Percentiles rank a stretch among this genome's conserved stretches.
phyloP scores from a whole-genome alignment of 1,140 invertebrate species.

The Amyelois transitella region DNA sequence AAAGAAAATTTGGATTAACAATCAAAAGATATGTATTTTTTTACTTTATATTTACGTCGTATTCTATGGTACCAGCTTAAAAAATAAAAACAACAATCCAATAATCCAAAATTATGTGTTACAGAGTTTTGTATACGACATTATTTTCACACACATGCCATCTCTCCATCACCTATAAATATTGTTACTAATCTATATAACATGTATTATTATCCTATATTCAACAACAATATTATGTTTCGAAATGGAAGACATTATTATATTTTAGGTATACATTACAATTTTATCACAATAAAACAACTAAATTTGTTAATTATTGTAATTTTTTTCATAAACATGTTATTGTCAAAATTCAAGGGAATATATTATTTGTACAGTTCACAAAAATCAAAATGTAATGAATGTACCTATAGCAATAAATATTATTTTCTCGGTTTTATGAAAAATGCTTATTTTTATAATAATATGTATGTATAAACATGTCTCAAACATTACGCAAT shows the following conservation, averaged over 20 bases:
- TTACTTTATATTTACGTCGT: too few species aligned
- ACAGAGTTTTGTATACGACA: too few species aligned
- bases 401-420: too few species aligned
- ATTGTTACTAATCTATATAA: conserved; percentile 29
- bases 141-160: neutral
- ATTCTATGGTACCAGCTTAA: too few species aligned
- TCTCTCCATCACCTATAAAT: neutral
- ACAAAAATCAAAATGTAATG: too few species aligned
- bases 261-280: conserved; percentile 5
- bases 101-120: too few species aligned
- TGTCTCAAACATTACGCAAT: conserved; percentile 8
- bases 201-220: conserved; percentile 36
- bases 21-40: too few species aligned
- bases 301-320: neutral
- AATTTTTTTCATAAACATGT: neutral
- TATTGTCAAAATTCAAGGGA: neutral
- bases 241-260: conserved; percentile 29
- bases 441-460: conserved; percentile 5
- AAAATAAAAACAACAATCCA: too few species aligned
- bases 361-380: too few species aligned
- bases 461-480: conserved; percentile 12
- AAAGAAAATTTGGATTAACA: too few species aligned
- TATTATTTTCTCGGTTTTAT: neutral
- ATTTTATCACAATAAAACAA: conserved; percentile 6
- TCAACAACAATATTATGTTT: conserved; percentile 43